A percentile compares a stretch with the other conserved stretches of the same genome.
Evolutionary conservation across 2,888 invertebrate genomes (phyloP).

Genomic region (Clostera curtula): DNA sequence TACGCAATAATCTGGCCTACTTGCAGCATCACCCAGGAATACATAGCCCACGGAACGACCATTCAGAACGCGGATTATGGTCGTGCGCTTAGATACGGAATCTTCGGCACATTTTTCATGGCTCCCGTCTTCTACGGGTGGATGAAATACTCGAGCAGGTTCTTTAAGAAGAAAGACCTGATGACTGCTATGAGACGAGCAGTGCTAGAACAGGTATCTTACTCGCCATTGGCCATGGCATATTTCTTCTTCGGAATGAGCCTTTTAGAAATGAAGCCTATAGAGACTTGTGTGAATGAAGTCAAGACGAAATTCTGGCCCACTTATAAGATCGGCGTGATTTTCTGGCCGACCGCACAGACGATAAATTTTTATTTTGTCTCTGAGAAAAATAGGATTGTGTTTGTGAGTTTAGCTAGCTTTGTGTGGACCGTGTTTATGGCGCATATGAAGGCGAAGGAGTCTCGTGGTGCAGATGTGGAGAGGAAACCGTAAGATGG

Average conservation of each 20-base stretch:
- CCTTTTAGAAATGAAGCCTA: slow-evolving; percentile 78
- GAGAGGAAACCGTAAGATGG: no score
- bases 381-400: slow-evolving; percentile 82
- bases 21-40: slow-evolving; percentile 80
- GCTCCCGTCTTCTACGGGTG: slow-evolving; percentile 86
- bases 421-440: slow-evolving; percentile 85
- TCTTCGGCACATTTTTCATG: slow-evolving; percentile 83
- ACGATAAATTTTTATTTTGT: slow-evolving; percentile 83
- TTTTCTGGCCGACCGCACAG: slow-evolving; percentile 83
- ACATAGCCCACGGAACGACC: slow-evolving; percentile 40
- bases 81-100: slow-evolving; percentile 79
- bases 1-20: slow-evolving; percentile 83
- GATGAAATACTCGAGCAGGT: slow-evolving; percentile 72
- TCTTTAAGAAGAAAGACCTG: slow-evolving; percentile 39
- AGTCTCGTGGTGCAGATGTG: no score
- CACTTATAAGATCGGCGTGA: slow-evolving; percentile 80
- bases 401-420: slow-evolving; percentile 82
- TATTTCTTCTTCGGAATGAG: slow-evolving; percentile 87
- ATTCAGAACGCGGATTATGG: slow-evolving; percentile 63
- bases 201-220: slow-evolving; percentile 80
- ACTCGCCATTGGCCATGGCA: slow-evolving; percentile 81
- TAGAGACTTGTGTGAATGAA: slow-evolving; percentile 77
- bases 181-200: slow-evolving; percentile 49
- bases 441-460: slow-evolving; percentile 80
- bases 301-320: slow-evolving; percentile 82